These are phyloP conservation scores for Strix uralensis DNA, from an alignment of 2,113 vertebrate genomes.

Conservation along the genomic window DNA sequence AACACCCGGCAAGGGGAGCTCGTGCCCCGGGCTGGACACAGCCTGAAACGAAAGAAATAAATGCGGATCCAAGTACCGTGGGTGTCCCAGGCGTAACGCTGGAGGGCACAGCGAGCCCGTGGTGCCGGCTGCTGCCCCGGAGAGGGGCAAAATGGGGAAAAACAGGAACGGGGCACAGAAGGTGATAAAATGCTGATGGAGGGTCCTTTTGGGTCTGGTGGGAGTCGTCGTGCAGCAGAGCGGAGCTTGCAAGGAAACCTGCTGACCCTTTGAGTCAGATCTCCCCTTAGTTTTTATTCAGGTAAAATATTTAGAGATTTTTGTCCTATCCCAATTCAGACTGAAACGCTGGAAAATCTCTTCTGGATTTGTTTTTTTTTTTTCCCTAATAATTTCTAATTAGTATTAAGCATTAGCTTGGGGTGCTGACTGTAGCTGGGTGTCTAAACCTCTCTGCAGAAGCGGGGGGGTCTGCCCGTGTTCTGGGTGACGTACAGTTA, in stretches of 20 bases:
- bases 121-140: background rate
- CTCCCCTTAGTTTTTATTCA: background rate
- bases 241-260: background rate
- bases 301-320: background rate
- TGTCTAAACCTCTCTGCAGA: background rate
- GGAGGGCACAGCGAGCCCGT: background rate
- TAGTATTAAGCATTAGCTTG: too few relatives aligned
- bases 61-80: fast-evolving
- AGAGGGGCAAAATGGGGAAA: too few relatives aligned
- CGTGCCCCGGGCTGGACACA: background rate
- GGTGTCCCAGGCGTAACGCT: background rate
- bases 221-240: background rate
- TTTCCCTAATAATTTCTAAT: background rate
- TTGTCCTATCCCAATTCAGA: background rate
- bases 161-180: too few relatives aligned
- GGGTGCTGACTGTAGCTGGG: background rate
- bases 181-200: background rate
- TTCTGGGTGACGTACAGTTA: fast-evolving
- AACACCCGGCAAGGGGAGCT: background rate
- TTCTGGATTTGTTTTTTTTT: background rate
- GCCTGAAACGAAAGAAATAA: background rate
- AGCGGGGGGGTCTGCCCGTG: background rate
- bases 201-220: background rate
- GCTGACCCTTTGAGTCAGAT: too few relatives aligned
- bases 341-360: background rate